Evolutionary conservation across 2,888 invertebrate species (phyloP), one percentile per base, ranked within the genome.

Genomic region (Pinctada fucata): DNA sequence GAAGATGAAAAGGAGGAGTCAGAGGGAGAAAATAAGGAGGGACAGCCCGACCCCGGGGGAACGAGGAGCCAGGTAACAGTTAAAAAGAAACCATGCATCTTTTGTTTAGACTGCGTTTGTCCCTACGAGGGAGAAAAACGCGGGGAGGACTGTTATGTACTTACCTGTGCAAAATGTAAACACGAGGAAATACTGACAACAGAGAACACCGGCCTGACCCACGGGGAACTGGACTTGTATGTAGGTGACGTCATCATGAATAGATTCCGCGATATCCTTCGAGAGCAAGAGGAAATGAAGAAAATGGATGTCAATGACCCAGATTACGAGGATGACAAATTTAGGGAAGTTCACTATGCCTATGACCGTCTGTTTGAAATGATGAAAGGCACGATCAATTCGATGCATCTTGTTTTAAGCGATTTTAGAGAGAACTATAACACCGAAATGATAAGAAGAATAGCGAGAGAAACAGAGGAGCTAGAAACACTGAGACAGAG

Each of bases 171-270:
- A 47, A 73, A 79, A 6, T 85, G 86, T 75, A 81, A 82, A 58
- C 81, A 82, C 68, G 78, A 81, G 68, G 84, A 83, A 51, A 78
- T 82, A 1, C 72, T 83, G 2, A 51, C 79, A 0, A 75, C 81
- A 58, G 83, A 81, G n/a, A 65, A 74, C 16, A 45, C 49, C 45
- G 65, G 67, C 8, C 64, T 64, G 13, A 65, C 66, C 49, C 81
- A 79, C 8, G 74, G 70, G 13, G 75, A 82, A 8, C 49, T 81
- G 6, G 78, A 83, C 10, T 78, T 79, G 45, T 84, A 79, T 79
- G 67, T 74, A n/a, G 84, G 85, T 10, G 83, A 85, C 69, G 58
- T 85, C 0, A 82, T 86, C 76, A 80, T 80, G 70, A 85, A 84
- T 69, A 52, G 82, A 45, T 86, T 85, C 72, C 64, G 70, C 73